A percentile compares a stretch with the other conserved stretches of the same genome.
Evolutionary conservation across 2,797 vertebrate genomes (phyloP).

Genomic region (Channa striata): DNA sequence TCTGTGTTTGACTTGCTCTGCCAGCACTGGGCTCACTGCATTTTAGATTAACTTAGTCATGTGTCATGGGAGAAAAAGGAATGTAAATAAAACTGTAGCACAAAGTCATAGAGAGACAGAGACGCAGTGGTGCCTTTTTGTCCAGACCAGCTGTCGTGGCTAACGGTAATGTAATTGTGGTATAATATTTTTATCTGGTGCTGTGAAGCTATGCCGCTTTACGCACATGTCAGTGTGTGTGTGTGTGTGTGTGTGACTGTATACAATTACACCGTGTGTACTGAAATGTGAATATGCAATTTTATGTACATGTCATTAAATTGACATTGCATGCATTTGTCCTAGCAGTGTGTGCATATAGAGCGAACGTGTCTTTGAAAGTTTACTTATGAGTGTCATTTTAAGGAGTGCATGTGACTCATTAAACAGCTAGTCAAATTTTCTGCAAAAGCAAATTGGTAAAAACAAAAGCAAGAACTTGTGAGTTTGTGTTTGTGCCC

Average conservation of each 20-base stretch:
- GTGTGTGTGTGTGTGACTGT: neutral
- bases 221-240: constrained; percentile 13
- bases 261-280: neutral
- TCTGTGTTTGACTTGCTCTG: constrained; percentile 44
- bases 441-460: neutral
- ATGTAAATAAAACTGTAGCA: constrained; percentile 72
- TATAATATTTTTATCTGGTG: constrained; percentile 58
- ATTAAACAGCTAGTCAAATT: neutral
- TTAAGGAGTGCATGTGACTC: neutral
- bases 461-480: neutral
- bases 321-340: constrained; percentile 7
- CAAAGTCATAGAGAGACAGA: constrained; percentile 56
- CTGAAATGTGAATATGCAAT: constrained; percentile 21
- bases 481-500: constrained; percentile 5
- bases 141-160: constrained; percentile 72
- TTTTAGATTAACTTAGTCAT: constrained; percentile 70
- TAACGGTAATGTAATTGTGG: constrained; percentile 69
- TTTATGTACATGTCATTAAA: constrained; percentile 11
- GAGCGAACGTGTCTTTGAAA: neutral
- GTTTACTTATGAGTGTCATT: neutral
- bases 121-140: constrained; percentile 67
- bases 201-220: constrained; percentile 29
- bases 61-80: constrained; percentile 62
- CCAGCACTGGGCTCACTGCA: constrained; percentile 51
- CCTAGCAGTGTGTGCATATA: neutral